These are phyloP conservation scores for Drosophila atroscutellata DNA, from an alignment of 2,888 invertebrate genomes.

Conservation along the genomic window DNA sequence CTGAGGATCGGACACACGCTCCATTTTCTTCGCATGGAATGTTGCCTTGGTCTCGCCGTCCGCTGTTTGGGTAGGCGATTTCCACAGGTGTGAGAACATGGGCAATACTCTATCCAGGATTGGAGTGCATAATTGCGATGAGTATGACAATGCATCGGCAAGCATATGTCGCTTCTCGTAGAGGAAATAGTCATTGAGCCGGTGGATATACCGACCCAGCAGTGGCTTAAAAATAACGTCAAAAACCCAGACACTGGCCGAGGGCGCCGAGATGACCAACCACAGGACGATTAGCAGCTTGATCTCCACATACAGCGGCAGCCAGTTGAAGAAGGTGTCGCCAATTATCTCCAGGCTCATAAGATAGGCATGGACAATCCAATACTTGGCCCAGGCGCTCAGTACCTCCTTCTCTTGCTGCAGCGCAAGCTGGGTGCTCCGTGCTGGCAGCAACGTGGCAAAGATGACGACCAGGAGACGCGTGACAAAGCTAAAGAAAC, in stretches of 20 bases:
- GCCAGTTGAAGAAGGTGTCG: slow-evolving; percentile 96
- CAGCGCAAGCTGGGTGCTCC: slow-evolving; percentile 49
- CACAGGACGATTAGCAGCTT: slow-evolving; percentile 61
- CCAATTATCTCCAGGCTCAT: slow-evolving; percentile 96
- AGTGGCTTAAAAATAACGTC: slow-evolving; percentile 57
- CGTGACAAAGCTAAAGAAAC: slow-evolving; percentile 40
- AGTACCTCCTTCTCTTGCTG: slow-evolving; percentile 21
- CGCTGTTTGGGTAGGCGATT: neutral
- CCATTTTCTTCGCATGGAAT: neutral
- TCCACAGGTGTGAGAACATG: slow-evolving; percentile 20
- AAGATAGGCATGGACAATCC: slow-evolving; percentile 92
- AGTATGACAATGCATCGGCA: slow-evolving; percentile 8
- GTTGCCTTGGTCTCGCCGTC: neutral
- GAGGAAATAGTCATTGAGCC: slow-evolving; percentile 54
- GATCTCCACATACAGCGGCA: slow-evolving; percentile 89
- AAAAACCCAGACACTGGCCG: slow-evolving; percentile 65
- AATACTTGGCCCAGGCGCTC: slow-evolving; percentile 63
- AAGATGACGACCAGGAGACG: slow-evolving; percentile 51
- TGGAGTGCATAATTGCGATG: neutral
- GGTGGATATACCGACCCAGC: slow-evolving; percentile 36
- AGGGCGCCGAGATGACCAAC: slow-evolving; percentile 55
- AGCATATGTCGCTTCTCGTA: slow-evolving; percentile 49
- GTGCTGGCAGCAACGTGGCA: slow-evolving; percentile 63
- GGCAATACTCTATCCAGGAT: slow-evolving; percentile 16
- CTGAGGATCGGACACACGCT: neutral